These are phyloP conservation scores for Limnephilus lunatus DNA, from an alignment of 2,888 invertebrate genomes.

Conservation along the genomic window DNA sequence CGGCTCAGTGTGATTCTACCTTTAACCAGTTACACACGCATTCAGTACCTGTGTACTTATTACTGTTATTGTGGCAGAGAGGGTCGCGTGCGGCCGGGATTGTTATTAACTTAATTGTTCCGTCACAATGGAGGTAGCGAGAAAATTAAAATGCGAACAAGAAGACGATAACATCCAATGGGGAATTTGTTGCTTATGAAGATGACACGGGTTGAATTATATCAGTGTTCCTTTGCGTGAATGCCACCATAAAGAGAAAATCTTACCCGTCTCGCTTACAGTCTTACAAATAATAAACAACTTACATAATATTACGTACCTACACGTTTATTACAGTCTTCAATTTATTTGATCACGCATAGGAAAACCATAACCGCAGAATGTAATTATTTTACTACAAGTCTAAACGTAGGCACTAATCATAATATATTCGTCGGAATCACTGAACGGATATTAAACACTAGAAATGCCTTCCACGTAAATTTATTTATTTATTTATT, in stretches of 20 bases:
- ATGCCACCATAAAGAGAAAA: background rate
- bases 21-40: background rate
- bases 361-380: constrained; percentile 26
- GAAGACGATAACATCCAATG: background rate
- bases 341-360: constrained; percentile 33
- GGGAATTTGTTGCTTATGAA: constrained; percentile 21
- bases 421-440: background rate
- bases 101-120: constrained; percentile 29
- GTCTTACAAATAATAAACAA: constrained; percentile 3
- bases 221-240: background rate
- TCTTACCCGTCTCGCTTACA: background rate
- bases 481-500: too few relatives aligned
- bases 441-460: too few relatives aligned
- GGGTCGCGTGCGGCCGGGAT: constrained; percentile 29
- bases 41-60: background rate
- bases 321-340: background rate
- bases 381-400: constrained; percentile 36
- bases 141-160: constrained; percentile 32
- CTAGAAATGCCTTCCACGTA: too few relatives aligned
- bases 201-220: background rate
- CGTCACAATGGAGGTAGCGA: constrained; percentile 32
- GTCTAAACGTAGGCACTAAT: constrained; percentile 7
- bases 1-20: too few relatives aligned
- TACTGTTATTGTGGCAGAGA: background rate
- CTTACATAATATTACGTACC: background rate